A percentile compares a stretch with the other conserved stretches of the same genome.
These are phyloP conservation scores for Lutjanus erythropterus DNA, from an alignment of 2,113 vertebrate genomes.

Conservation along the genomic window DNA sequence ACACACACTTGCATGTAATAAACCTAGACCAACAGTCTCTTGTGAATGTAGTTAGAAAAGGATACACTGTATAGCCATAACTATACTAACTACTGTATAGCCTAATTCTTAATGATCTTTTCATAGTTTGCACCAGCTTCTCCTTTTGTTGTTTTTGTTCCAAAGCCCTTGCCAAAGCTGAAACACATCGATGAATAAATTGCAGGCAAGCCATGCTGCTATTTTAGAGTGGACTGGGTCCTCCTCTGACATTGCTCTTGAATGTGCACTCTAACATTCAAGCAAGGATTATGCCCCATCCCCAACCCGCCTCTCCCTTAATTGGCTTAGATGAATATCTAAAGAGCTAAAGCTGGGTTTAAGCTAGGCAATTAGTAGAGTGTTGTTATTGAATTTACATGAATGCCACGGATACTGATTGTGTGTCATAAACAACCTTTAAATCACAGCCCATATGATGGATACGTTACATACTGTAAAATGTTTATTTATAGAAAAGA, in stretches of 20 bases:
- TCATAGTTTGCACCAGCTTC: not conserved
- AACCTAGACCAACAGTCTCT: not conserved
- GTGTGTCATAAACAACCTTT: constrained; percentile 73
- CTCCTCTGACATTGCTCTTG: constrained; percentile 57
- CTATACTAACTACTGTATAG: no score
- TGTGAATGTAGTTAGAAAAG: constrained; percentile 16
- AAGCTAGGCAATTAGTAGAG: constrained; percentile 73
- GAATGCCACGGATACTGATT: constrained; percentile 48
- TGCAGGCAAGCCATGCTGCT: not conserved
- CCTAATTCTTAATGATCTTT: constrained; percentile 6
- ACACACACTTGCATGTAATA: not conserved
- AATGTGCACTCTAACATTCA: constrained; percentile 65
- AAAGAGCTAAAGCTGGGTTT: constrained; percentile 73
- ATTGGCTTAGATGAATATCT: constrained; percentile 83
- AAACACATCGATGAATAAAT: not conserved
- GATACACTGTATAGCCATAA: not conserved
- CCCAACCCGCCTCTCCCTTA: constrained; percentile 58
- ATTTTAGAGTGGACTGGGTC: constrained; percentile 38
- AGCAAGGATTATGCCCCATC: constrained; percentile 65
- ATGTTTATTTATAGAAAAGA: constrained; percentile 76
- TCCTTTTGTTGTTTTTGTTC: constrained; percentile 6
- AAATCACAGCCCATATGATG: constrained; percentile 56
- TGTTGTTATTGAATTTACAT: constrained; percentile 79
- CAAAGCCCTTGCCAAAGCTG: not conserved
- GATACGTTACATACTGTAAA: constrained; percentile 66